These are phyloP conservation scores for Piscicola geometra DNA, from an alignment of 2,888 invertebrate species.

Conservation along the genomic window DNA sequence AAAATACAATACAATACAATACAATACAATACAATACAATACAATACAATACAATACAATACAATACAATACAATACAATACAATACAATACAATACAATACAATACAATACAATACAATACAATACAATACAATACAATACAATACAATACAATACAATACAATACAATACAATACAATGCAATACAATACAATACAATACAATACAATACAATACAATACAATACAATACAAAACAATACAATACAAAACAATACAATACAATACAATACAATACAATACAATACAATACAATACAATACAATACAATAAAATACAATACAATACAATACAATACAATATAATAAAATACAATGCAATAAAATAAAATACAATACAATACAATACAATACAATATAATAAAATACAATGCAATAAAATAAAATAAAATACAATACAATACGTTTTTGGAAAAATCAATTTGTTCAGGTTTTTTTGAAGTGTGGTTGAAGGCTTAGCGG, in stretches of 20 bases:
- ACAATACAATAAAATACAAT: slow-evolving; percentile 1
- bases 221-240: slow-evolving; percentile 31
- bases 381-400: no score
- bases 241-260: slow-evolving; percentile 22
- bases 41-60: slow-evolving; percentile 33
- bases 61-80: slow-evolving; percentile 34
- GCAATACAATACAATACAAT: slow-evolving; percentile 35
- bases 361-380: no score
- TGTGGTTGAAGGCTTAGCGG: no score
- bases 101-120: slow-evolving; percentile 32
- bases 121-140: slow-evolving; percentile 33
- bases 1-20: slow-evolving; percentile 15
- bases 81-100: slow-evolving; percentile 31
- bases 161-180: slow-evolving; percentile 36
- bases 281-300: slow-evolving; percentile 17
- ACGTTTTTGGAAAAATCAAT: background rate
- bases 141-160: slow-evolving; percentile 33
- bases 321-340: no score
- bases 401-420: no score
- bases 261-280: slow-evolving; percentile 22
- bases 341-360: no score
- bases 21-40: slow-evolving; percentile 29
- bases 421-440: background rate
- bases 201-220: slow-evolving; percentile 36
- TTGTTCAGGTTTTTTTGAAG: no score